Percentiles rank a stretch among this genome's conserved stretches.
phyloP scores from a whole-genome alignment of 2,888 invertebrate species.

The Drosophila parthenogenetica region DNA sequence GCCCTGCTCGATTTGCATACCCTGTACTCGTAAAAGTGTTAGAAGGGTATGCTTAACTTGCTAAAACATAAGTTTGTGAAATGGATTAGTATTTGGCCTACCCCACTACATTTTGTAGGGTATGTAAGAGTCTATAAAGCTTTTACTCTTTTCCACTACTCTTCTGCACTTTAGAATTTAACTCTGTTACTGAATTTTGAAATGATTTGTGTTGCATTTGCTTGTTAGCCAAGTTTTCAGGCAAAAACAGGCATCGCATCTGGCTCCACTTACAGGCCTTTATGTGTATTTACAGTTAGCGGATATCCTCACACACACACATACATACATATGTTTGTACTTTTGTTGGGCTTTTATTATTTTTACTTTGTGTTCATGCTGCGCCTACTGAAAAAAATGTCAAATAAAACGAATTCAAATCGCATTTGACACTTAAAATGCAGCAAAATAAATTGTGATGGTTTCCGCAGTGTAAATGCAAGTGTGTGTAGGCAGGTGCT shows the following conservation, averaged over 20 bases:
- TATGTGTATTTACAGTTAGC: conserved; percentile 12
- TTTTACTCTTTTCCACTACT: not conserved
- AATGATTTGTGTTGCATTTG: conserved; percentile 45
- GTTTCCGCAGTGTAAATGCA: not conserved
- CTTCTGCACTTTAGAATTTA: not conserved
- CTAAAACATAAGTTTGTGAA: too few relatives aligned
- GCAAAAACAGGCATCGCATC: conserved; percentile 36
- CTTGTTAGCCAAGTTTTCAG: conserved; percentile 38
- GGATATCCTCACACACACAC: conserved; percentile 18
- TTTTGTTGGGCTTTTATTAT: conserved; percentile 3
- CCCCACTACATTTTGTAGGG: not conserved
- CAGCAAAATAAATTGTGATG: conserved; percentile 56
- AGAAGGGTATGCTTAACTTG: conserved; percentile 5
- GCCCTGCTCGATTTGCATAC: conserved; percentile 40
- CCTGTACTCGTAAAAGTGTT: conserved; percentile 10
- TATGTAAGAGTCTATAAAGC: not conserved
- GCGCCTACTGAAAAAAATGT: conserved; percentile 31
- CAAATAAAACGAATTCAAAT: conserved; percentile 44
- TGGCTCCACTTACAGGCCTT: conserved; percentile 2
- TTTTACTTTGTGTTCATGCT: conserved; percentile 33
- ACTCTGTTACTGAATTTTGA: conserved; percentile 10
- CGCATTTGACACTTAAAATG: conserved; percentile 52
- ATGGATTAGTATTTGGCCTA: not conserved
- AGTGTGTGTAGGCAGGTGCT: conserved; percentile 2
- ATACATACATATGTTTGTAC: conserved; percentile 25